These are phyloP conservation scores for Protonibea diacanthus DNA, from an alignment of 2,797 vertebrate genomes.

Conservation along the genomic window DNA sequence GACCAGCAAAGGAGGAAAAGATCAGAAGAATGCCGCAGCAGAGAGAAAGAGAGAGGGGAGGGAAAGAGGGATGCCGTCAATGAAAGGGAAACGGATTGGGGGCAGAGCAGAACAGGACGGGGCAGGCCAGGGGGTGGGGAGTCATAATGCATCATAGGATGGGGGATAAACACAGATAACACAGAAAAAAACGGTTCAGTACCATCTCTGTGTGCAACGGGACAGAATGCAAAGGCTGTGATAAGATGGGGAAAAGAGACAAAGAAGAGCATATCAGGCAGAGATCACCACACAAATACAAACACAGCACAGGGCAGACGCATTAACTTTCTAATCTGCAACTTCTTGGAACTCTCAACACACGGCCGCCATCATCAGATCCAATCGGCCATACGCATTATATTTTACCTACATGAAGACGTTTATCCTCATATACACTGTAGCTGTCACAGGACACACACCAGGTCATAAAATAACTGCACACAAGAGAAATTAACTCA, in stretches of 20 bases:
- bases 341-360: constrained; percentile 14
- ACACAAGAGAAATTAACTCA: constrained; percentile 15
- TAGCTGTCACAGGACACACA: background rate
- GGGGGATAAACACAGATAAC: constrained; percentile 66
- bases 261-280: constrained; percentile 37
- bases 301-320: constrained; percentile 49
- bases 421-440: background rate
- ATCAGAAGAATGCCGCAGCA: constrained; percentile 71
- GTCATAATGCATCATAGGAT: constrained; percentile 62
- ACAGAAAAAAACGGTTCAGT: constrained; percentile 73
- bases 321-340: constrained; percentile 15
- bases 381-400: too few species aligned
- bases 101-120: constrained; percentile 71
- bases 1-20: constrained; percentile 68
- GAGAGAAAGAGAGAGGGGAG: constrained; percentile 41
- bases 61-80: constrained; percentile 57
- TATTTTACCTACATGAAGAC: background rate
- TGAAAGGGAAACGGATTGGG: constrained; percentile 66
- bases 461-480: background rate
- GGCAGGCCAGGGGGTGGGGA: constrained; percentile 63
- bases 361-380: background rate
- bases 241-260: constrained; percentile 52
- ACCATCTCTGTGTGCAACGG: constrained; percentile 66
- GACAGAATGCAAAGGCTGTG: constrained; percentile 38
- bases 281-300: constrained; percentile 36